Conservation (phyloP, 1,140 invertebrate species). For the Drosophila burlai region DNA sequence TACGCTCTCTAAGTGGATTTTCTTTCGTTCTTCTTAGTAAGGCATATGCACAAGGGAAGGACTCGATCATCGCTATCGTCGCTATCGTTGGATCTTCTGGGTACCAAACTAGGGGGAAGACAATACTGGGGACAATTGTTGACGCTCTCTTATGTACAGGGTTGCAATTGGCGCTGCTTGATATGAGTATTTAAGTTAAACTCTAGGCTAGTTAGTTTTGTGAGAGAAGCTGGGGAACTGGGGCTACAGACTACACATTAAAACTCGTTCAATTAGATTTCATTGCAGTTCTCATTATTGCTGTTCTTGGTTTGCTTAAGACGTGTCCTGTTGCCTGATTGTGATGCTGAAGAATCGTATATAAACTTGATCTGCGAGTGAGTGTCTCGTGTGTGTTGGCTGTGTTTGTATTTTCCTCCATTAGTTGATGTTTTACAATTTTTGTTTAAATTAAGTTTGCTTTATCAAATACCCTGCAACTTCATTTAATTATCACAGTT, state of each 20-base stretch:
- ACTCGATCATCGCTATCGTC: slow-evolving; percentile 58
- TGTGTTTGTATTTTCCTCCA: slow-evolving; percentile 34
- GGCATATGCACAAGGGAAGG: slow-evolving; percentile 72
- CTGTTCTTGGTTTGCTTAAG: slow-evolving; percentile 45
- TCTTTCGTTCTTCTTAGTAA: slow-evolving; percentile 32
- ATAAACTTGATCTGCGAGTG: slow-evolving; percentile 30
- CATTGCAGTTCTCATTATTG: slow-evolving; percentile 72
- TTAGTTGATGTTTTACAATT: slow-evolving; percentile 63
- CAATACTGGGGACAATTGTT: slow-evolving; percentile 53
- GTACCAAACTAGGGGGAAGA: slow-evolving; percentile 52
- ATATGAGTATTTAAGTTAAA: slow-evolving; percentile 53
- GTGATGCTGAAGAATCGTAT: slow-evolving; percentile 43
- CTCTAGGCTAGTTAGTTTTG: slow-evolving; percentile 36
- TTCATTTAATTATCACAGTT: slow-evolving; percentile 85
- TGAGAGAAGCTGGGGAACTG: slow-evolving; percentile 39
- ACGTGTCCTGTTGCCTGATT: slow-evolving; percentile 41
- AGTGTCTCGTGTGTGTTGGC: slow-evolving; percentile 29
- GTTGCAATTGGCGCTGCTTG: slow-evolving; percentile 61
- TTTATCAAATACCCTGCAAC: slow-evolving; percentile 85
- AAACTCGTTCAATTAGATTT: slow-evolving; percentile 58
- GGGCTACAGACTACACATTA: slow-evolving; percentile 44
- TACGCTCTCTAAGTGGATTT: slow-evolving; percentile 31
- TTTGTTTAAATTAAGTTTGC: slow-evolving; percentile 67
- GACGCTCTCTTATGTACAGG: slow-evolving; percentile 40
- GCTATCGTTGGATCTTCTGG: slow-evolving; percentile 34